A percentile compares a stretch with the other conserved stretches of the same genome.
Evolutionary conservation across 2,888 invertebrate genomes (phyloP).

Genomic region (Capitulum mitella): DNA sequence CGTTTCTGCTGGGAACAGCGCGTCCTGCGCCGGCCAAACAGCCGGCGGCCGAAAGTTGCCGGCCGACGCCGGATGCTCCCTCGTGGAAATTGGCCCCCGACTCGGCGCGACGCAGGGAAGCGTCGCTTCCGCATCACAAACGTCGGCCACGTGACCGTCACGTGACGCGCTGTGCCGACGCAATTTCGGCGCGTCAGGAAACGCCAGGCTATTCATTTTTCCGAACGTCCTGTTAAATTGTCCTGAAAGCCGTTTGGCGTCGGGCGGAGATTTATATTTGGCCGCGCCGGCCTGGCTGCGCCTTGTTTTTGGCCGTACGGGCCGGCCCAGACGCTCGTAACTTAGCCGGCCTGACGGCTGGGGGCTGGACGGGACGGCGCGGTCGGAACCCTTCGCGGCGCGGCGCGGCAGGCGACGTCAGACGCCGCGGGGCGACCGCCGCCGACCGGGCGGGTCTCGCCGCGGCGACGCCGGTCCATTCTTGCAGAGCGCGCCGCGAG

Average conservation of each 20-base stretch:
- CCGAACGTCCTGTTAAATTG: conserved; percentile 17
- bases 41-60: background rate
- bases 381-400: too few relatives aligned
- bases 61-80: background rate
- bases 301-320: background rate
- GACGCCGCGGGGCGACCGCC: too few relatives aligned
- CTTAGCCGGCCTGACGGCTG: background rate
- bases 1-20: background rate
- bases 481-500: too few relatives aligned
- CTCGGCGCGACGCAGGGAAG: too few relatives aligned
- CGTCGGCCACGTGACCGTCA: background rate
- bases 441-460: too few relatives aligned
- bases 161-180: background rate
- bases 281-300: background rate
- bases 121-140: background rate
- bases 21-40: background rate
- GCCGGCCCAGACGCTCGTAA: background rate
- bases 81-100: too few relatives aligned
- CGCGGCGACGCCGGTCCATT: too few relatives aligned
- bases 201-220: background rate
- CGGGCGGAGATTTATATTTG: conserved; percentile 12
- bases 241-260: conserved; percentile 19
- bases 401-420: too few relatives aligned
- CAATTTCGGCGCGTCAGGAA: conserved; percentile 1
- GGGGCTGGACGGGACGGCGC: too few relatives aligned